Base-by-base conservation (phyloP, 1,140 invertebrate species). In the Octopus sinensis region DNA sequence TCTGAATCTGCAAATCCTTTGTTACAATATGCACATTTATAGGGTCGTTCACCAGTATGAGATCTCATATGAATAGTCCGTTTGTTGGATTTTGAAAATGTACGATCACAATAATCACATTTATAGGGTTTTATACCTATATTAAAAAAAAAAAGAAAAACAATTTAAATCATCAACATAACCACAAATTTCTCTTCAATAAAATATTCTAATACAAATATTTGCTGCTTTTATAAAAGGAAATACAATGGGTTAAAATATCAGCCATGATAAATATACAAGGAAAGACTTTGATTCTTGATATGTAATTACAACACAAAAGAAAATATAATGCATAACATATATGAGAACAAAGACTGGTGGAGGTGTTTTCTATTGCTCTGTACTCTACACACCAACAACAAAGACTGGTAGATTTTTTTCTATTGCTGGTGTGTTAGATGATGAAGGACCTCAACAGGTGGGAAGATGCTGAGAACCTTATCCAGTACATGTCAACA, bases 91-190 rank as follows among this genome's bases (percentile, higher is more conserved):
- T 77, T 77, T 30, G 76, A 77, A 77, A 77, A 77, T 17, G 76
- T 77, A 13, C 52, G 30, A 6, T 77, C 76, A 77, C 76, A 77
- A 53, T 77, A 77, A 9, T 77, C n/a, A 77, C 76, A 77, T 51
- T 52, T 51, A 51, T 77, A 77, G 6, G 68, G 68, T 73, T 73
- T 73, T n/a, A 73, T 73, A 73, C 68, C 68, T 73, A 73, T 12
- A 12, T 12, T 12, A 17, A 9, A 62, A 62, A 62, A 17, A 17
- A 17, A 62, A 3, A 12, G 1, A 62, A 62, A 1, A 12, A 17
- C 56, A 62, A 62, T 62, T 73, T 10, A 13, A 17, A 62, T 62
- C 17, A 12, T 62, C 9, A 12, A 12, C 56, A 62, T 62, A 1
- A 12, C 17, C 17, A 12, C 17, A 62, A 62, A 62, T 12, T 62